These are phyloP conservation scores for Brotula barbata DNA, from an alignment of 2,797 vertebrate species.

Conservation along the genomic window DNA sequence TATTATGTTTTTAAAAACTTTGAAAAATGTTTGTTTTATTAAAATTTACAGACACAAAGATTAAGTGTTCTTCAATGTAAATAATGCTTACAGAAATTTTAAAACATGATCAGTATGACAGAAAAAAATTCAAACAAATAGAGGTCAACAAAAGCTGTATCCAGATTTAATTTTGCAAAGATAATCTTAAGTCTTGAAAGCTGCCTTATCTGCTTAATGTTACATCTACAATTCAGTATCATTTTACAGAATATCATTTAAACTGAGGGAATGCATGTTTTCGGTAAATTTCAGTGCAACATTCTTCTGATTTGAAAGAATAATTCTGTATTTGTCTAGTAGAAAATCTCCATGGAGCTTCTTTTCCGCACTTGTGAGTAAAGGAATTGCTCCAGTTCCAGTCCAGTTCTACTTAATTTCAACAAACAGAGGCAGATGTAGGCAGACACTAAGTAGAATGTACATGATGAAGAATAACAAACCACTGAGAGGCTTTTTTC, in stretches of 20 bases:
- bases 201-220: neutral
- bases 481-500: neutral
- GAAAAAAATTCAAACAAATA: neutral
- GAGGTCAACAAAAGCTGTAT: neutral
- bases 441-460: constrained; percentile 1
- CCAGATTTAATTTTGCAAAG: neutral
- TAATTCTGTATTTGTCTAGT: neutral
- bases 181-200: neutral
- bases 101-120: constrained; percentile 10
- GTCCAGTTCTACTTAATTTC: neutral
- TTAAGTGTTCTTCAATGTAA: constrained; percentile 41
- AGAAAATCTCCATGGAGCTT: neutral
- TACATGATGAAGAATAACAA: constrained; percentile 17
- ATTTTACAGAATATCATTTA: neutral
- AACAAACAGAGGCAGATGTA: neutral
- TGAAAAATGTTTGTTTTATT: neutral
- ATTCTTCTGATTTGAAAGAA: neutral
- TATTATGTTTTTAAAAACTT: neutral
- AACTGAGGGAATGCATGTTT: neutral
- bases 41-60: constrained; percentile 30
- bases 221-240: neutral
- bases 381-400: constrained; percentile 1
- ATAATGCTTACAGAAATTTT: neutral
- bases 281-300: neutral
- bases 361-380: neutral